Evolutionary conservation across 64 coral and sea anemone genomes (phyloP).

Genomic region (Montipora foliosa): DNA sequence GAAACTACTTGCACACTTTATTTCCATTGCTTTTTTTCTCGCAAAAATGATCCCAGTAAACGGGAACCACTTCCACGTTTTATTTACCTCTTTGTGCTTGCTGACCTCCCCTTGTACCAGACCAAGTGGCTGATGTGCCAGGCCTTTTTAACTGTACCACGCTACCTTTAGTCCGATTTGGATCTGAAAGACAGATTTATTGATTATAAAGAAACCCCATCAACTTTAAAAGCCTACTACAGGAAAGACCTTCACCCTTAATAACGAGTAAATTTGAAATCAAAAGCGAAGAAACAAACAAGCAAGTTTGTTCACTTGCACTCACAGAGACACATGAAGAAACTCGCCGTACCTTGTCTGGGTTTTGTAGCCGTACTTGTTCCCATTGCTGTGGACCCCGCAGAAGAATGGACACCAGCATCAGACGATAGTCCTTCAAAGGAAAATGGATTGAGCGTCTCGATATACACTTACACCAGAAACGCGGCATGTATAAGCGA

Average conservation of each 20-base stretch:
- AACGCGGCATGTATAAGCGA: too few relatives aligned
- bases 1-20: too few relatives aligned
- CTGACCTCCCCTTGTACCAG: slow-evolving; percentile 15
- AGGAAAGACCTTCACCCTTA: too few relatives aligned
- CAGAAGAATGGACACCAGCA: neutral
- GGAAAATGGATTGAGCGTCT: neutral
- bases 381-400: neutral
- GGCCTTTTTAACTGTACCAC: slow-evolving; percentile 61
- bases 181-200: neutral
- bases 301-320: neutral
- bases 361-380: neutral
- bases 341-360: neutral
- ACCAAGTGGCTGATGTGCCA: slow-evolving; percentile 27
- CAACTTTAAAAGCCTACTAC: neutral
- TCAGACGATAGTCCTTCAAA: slow-evolving; percentile 1
- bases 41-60: too few relatives aligned
- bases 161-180: neutral
- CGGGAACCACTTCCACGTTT: too few relatives aligned
- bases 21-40: too few relatives aligned
- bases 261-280: neutral
- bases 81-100: slow-evolving; percentile 27
- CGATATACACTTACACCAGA: too few relatives aligned
- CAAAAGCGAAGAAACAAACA: neutral
- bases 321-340: too few relatives aligned
- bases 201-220: neutral